Base-by-base conservation (phyloP, 2,888 invertebrate species). In the Ennomos fuscantarius region DNA sequence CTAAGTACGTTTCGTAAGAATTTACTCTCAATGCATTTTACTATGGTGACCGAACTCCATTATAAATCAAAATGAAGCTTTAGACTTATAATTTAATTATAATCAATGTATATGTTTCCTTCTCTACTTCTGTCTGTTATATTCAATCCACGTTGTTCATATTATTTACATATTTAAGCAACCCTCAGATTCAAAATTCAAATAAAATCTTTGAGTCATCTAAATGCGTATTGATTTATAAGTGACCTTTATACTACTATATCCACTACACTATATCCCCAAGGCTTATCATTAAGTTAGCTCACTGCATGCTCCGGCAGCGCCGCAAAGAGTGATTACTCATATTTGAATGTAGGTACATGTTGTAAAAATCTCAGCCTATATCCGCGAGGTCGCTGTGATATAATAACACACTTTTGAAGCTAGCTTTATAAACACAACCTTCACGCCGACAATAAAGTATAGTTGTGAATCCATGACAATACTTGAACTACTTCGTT, bases 1-100 rank as follows among this genome's bases (percentile, higher is more conserved):
- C 78, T 73, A 68, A 41, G 24, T 34, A 73, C 68, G 68, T 65
- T 70, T 64, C 65, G 73, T 76, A 74, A 78, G 74, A 69, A 71
- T 73, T 76, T 71, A 71, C 74, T 69, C 36, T 44, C 33, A 0
- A 44, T 43, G 44, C 44, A 42, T 13, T 35, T 13, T 6, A 34
- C 8, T 11, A 44, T 9, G 33, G 5, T 8, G 8, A 24, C 24
- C 24, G 24, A 6, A 24, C 1, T 9, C 9, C 15, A 31, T n/a
- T 41, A 12, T 9, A 41, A 39, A 39, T 8, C 24, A 24, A 24
- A 24, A 24, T 2, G 24, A 24, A 24, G 5, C 24, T 3, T 24
- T 24, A 24, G 3, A 1, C 1, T 24, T 3, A 24, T n/a, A 24
- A 6, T 24, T 24, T 24, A 24, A 24, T 24, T 24, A 24, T 24